phyloP scores from a whole-genome alignment of 2,797 vertebrate genomes.

The Selene dorsalis region DNA sequence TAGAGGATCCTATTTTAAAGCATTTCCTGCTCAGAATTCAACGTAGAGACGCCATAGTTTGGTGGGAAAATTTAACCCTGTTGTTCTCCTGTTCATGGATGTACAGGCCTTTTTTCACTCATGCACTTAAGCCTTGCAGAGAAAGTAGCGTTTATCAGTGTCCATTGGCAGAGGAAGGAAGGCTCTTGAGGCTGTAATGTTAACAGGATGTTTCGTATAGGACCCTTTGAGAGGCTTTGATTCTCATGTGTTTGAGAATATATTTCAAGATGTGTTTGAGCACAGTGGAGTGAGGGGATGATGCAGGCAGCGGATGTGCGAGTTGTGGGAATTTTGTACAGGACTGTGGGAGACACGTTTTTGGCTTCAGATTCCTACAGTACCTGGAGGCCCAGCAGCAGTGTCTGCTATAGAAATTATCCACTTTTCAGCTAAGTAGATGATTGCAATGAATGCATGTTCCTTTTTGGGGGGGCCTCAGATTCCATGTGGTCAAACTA shows the following conservation, averaged over 20 bases:
- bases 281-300: slow-evolving; percentile 41
- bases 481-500: slow-evolving; percentile 20
- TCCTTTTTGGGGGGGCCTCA: slow-evolving; percentile 33
- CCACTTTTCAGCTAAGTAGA: slow-evolving; percentile 44
- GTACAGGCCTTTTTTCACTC: slow-evolving; percentile 9
- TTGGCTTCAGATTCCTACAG: slow-evolving; percentile 48
- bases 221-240: slow-evolving; percentile 58
- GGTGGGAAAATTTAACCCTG: slow-evolving; percentile 23
- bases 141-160: slow-evolving; percentile 48
- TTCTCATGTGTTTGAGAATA: slow-evolving; percentile 71
- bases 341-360: slow-evolving; percentile 42
- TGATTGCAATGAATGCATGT: slow-evolving; percentile 63
- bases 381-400: slow-evolving; percentile 55
- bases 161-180: slow-evolving; percentile 69
- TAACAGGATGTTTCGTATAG: slow-evolving; percentile 77
- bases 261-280: slow-evolving; percentile 76
- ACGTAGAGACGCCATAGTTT: slow-evolving; percentile 9
- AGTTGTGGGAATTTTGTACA: slow-evolving; percentile 53
- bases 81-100: slow-evolving; percentile 4
- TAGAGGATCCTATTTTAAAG: slow-evolving; percentile 8
- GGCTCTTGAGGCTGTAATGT: slow-evolving; percentile 60
- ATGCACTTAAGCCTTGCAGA: slow-evolving; percentile 19
- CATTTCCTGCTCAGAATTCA: slow-evolving; percentile 21
- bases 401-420: slow-evolving; percentile 68
- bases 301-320: slow-evolving; percentile 59